A percentile compares a stretch with the other conserved stretches of the same genome.
Evolutionary conservation across 2,888 invertebrate genomes (phyloP).

Genomic region (Phragmatobia fuliginosa): DNA sequence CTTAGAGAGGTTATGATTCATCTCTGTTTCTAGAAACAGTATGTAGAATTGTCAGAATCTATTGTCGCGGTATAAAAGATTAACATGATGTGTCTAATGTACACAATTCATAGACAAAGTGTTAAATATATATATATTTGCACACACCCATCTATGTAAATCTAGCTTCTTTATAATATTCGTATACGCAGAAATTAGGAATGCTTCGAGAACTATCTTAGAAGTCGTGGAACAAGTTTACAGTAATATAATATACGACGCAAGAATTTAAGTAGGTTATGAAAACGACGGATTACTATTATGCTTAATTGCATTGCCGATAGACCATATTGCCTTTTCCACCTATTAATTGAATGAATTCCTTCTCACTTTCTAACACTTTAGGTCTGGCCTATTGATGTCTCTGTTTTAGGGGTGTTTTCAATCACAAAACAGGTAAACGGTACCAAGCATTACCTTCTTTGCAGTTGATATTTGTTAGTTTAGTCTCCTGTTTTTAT

Average conservation of each 20-base stretch:
- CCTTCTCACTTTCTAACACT: neutral
- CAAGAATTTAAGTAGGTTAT: neutral
- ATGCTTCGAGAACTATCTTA: neutral
- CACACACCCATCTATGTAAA: neutral
- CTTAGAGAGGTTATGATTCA: neutral
- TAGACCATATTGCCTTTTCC: no score
- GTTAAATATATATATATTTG: neutral
- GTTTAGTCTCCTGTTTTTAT: no score
- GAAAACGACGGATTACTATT: neutral
- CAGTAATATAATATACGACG: neutral
- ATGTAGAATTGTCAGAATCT: slow-evolving; percentile 7
- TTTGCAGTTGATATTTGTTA: neutral
- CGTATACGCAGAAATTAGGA: neutral
- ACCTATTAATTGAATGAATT: no score
- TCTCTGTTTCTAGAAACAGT: neutral
- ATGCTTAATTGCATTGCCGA: neutral
- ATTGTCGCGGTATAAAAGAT: neutral
- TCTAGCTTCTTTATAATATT: neutral
- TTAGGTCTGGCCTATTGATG: neutral
- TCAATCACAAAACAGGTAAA: neutral
- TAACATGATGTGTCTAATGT: slow-evolving; percentile 1
- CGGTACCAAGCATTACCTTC: neutral
- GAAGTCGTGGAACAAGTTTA: neutral
- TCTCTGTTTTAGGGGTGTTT: neutral
- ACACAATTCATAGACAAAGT: neutral